A percentile compares a stretch with the other conserved stretches of the same genome.
Evolutionary conservation across 1,140 invertebrate genomes (phyloP).

Genomic region (Euwallacea similis): DNA sequence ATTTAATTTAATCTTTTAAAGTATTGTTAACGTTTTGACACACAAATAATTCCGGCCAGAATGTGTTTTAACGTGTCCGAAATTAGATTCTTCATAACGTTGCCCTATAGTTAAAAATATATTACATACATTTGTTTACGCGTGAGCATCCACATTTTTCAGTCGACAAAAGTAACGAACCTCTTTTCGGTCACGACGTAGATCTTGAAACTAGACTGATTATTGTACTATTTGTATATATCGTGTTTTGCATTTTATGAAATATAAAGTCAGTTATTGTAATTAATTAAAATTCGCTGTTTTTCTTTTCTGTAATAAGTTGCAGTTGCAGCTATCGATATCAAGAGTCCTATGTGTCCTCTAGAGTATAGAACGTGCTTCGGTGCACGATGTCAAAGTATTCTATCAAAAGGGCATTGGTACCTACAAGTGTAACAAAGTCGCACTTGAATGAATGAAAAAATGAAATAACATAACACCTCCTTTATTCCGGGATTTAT

Average conservation of each 20-base stretch:
- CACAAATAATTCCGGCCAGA: constrained; percentile 25
- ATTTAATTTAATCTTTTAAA: too few relatives aligned
- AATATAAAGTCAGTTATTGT: constrained; percentile 36
- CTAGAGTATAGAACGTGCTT: too few relatives aligned
- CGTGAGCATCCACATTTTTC: too few relatives aligned
- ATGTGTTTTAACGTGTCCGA: constrained; percentile 4
- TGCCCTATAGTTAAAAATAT: too few relatives aligned
- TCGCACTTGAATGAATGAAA: too few relatives aligned
- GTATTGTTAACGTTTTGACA: too few relatives aligned
- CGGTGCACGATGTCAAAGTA: too few relatives aligned
- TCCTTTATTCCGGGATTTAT: too few relatives aligned
- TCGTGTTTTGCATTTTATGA: constrained; percentile 36
- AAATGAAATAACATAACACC: too few relatives aligned
- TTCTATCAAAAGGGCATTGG: too few relatives aligned
- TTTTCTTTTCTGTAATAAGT: neutral
- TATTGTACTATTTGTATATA: constrained; percentile 38
- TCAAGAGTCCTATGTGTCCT: neutral
- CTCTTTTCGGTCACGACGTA: neutral
- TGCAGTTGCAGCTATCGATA: neutral
- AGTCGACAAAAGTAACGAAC: neutral
- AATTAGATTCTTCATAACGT: neutral
- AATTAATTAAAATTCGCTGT: constrained; percentile 20
- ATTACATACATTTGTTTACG: too few relatives aligned
- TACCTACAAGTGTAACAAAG: too few relatives aligned
- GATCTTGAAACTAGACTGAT: constrained; percentile 33